phyloP scores from a whole-genome alignment of 1,140 invertebrate genomes.

The Drosophila obscura region DNA sequence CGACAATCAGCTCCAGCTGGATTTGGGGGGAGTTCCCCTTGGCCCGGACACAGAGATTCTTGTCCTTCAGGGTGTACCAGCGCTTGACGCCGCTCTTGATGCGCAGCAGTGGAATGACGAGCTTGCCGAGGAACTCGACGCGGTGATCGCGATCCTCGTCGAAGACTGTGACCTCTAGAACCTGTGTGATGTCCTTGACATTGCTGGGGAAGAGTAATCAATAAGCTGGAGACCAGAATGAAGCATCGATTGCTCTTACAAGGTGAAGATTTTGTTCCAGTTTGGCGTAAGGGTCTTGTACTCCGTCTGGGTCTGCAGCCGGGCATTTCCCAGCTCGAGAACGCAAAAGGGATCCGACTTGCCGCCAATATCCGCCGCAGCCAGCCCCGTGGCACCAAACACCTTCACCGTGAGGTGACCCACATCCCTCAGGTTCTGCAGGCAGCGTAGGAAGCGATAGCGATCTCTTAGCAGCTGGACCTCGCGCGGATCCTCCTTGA shows the following conservation, averaged over 20 bases:
- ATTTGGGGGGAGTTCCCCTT: slow-evolving; percentile 97
- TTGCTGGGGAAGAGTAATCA: slow-evolving; percentile 87
- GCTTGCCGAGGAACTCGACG: slow-evolving; percentile 98
- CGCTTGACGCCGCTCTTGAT: slow-evolving; percentile 96
- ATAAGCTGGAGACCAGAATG: slow-evolving; percentile 73
- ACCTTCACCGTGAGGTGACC: slow-evolving; percentile 96
- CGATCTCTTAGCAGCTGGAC: slow-evolving; percentile 87
- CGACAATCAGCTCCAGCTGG: slow-evolving; percentile 93
- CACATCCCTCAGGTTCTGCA: slow-evolving; percentile 92
- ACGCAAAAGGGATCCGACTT: slow-evolving; percentile 99
- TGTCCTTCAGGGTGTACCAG: slow-evolving; percentile 99
- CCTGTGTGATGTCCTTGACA: slow-evolving; percentile 98
- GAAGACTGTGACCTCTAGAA: slow-evolving; percentile 98
- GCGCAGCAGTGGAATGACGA: slow-evolving; percentile 94
- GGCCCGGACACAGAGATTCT: slow-evolving; percentile 93
- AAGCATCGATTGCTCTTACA: slow-evolving; percentile 86
- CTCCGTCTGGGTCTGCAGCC: slow-evolving; percentile 98
- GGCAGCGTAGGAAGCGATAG: slow-evolving; percentile 91
- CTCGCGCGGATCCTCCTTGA: slow-evolving; percentile 91
- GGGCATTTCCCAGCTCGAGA: slow-evolving; percentile 96
- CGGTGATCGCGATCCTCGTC: slow-evolving; percentile 99
- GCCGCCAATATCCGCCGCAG: slow-evolving; percentile 95
- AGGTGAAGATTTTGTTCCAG: slow-evolving; percentile 99
- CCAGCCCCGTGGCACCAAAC: slow-evolving; percentile 94
- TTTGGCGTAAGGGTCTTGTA: slow-evolving; percentile 98